Evolutionary conservation across 2,113 vertebrate genomes (phyloP).

Genomic region (Dicerorhinus sumatrensis): DNA sequence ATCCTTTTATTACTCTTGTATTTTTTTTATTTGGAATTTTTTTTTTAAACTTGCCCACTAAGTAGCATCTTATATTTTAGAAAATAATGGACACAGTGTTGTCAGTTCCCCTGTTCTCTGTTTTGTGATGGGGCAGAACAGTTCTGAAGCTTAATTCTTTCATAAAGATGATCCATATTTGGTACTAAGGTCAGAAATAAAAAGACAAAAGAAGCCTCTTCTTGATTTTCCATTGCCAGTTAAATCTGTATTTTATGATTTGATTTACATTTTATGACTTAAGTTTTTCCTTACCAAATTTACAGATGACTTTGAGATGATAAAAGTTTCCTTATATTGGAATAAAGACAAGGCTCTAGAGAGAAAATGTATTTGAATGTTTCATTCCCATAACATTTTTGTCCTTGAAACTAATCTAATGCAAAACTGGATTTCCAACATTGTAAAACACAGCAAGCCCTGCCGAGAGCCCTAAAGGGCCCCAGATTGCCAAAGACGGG

Average conservation of each 20-base stretch:
- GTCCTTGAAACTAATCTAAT: slow-evolving; percentile 76
- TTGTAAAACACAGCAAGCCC: slow-evolving; percentile 51
- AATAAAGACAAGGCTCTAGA: slow-evolving; percentile 31
- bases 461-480: not conserved
- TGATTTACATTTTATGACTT: slow-evolving; percentile 37
- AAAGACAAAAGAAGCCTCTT: not conserved
- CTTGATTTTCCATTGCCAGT: slow-evolving; percentile 6
- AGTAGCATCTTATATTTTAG: slow-evolving; percentile 19
- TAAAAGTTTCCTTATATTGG: slow-evolving; percentile 35
- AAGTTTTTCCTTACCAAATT: slow-evolving; percentile 36
- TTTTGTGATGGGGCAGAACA: not conserved
- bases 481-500: slow-evolving; percentile 53
- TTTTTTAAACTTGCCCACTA: not conserved
- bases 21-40: not conserved
- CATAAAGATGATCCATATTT: not conserved
- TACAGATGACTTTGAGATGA: slow-evolving; percentile 39
- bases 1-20: not conserved
- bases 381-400: slow-evolving; percentile 54
- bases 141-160: slow-evolving; percentile 39
- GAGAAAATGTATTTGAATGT: slow-evolving; percentile 35
- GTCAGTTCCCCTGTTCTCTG: not conserved
- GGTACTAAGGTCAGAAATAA: not conserved
- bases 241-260: not conserved
- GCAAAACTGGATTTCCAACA: slow-evolving; percentile 66
- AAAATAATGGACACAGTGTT: not conserved